These are phyloP conservation scores for Alligator sinensis DNA, from an alignment of 2,113 vertebrate genomes.

Conservation along the genomic window DNA sequence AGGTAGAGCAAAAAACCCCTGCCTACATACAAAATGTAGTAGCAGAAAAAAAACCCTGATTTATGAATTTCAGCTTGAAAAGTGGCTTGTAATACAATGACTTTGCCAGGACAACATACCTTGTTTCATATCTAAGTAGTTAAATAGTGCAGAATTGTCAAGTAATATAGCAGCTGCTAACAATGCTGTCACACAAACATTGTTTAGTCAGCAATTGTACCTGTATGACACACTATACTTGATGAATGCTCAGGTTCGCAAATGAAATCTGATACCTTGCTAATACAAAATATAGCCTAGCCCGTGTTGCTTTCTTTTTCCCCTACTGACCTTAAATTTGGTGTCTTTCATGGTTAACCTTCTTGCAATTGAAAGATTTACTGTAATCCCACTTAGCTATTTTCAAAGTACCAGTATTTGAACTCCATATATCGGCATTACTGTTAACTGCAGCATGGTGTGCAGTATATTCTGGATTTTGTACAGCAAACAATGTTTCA, in stretches of 20 bases:
- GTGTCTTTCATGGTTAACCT: conserved; percentile 46
- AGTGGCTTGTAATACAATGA: not conserved
- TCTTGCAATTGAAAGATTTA: conserved; percentile 25
- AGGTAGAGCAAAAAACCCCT: not conserved
- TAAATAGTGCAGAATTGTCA: conserved; percentile 54
- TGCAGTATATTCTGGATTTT: conserved; percentile 25
- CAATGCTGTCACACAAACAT: conserved; percentile 40
- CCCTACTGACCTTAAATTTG: conserved; percentile 21
- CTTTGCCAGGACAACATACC: conserved; percentile 59
- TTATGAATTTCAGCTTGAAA: conserved; percentile 6
- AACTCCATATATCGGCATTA: not conserved
- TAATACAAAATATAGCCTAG: conserved; percentile 54
- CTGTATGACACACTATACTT: conserved; percentile 65
- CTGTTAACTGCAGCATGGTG: conserved; percentile 24
- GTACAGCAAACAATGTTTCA: conserved; percentile 56
- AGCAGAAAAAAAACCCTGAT: not conserved
- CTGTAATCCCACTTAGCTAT: conserved; percentile 42
- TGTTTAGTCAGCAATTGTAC: conserved; percentile 76
- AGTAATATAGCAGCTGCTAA: conserved; percentile 57
- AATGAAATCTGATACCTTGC: conserved; percentile 64
- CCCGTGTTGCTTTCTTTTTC: not conserved
- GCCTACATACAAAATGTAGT: not conserved
- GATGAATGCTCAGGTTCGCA: conserved; percentile 70
- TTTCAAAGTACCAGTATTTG: conserved; percentile 9
- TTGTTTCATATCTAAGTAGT: conserved; percentile 9